A percentile compares a stretch with the other conserved stretches of the same genome.
Conservation (phyloP, 2,113 vertebrate genomes). For the Myotis yumanensis region DNA sequence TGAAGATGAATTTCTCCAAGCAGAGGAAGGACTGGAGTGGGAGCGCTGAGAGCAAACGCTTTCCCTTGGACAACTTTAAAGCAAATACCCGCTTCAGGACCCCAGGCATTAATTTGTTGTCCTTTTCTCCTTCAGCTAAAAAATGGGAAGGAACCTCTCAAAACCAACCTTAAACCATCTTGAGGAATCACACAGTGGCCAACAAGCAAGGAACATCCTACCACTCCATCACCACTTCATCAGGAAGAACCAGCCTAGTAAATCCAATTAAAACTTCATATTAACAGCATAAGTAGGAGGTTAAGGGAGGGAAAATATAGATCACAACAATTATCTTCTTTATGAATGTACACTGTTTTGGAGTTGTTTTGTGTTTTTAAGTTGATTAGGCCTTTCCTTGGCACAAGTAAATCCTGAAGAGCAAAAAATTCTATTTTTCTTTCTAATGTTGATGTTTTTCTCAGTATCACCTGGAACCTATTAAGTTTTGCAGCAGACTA, state of each 20-base stretch:
- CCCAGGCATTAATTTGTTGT: background rate
- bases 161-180: background rate
- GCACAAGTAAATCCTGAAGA: background rate
- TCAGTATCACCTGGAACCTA: slow-evolving; percentile 71
- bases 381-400: background rate
- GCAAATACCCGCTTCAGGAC: background rate
- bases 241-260: background rate
- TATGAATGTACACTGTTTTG: background rate
- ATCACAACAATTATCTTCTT: background rate
- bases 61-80: background rate
- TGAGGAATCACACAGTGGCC: background rate
- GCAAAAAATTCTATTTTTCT: background rate
- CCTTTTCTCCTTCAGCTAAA: background rate
- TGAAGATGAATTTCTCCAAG: background rate
- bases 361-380: background rate
- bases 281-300: background rate
- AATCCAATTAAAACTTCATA: background rate
- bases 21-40: background rate
- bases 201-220: background rate
- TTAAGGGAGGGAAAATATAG: background rate
- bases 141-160: background rate
- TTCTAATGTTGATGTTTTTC: background rate
- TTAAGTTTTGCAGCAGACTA: slow-evolving; percentile 68
- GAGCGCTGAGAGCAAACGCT: background rate
- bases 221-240: background rate